Evolutionary conservation across 2,797 vertebrate species (phyloP), one percentile per base, ranked within the genome.

Genomic region (Neomorphus geoffroyi): DNA sequence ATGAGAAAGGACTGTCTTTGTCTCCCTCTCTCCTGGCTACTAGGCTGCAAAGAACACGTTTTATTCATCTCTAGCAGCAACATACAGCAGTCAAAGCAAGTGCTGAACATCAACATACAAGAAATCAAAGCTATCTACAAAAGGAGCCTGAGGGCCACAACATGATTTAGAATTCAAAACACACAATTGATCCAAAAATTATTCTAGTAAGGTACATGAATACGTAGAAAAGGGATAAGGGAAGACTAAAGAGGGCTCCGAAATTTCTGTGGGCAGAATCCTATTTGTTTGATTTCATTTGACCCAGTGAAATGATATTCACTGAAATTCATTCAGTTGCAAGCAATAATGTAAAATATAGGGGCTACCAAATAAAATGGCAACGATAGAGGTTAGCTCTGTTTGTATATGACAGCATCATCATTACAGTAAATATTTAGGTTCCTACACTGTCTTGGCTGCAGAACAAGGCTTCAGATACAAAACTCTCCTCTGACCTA

Each of bases 41-140:
- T 14, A 30, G 27, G 53, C 67, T 67, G 50, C 71, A 79, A 92
- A 75, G 62, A 84, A 79, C 18, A 30, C 1, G 1, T 27, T 53
- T 88, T 37, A 79, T 5, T 86, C 54, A 85, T 73, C 62, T 86
- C 74, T 19, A 87, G 48, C 60, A 84, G 57, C 53, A 81, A 73
- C 19, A 33, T 3, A 45, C 4, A 85, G 27, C 53, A 74, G 60
- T 64, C 69, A 78, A 82, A 88, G 75, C 35, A 78, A 74, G 50
- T 6, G 33, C 57, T 65, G 60, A 94, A 71, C 64, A 60, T 64
- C 79, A 85, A 21, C 35, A 73, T 15, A 11, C 27, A 39, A 46
- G 53, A 89, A 94, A 94, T 86, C 72, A 87, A 93, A 93, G 75
- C 57, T 21, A 50, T 10, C 69, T 41, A 71, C 33, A 88, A 87